Percentiles rank a stretch among this genome's conserved stretches.
These are phyloP conservation scores for Dryobota labecula DNA, from an alignment of 2,888 invertebrate genomes.

Conservation along the genomic window DNA sequence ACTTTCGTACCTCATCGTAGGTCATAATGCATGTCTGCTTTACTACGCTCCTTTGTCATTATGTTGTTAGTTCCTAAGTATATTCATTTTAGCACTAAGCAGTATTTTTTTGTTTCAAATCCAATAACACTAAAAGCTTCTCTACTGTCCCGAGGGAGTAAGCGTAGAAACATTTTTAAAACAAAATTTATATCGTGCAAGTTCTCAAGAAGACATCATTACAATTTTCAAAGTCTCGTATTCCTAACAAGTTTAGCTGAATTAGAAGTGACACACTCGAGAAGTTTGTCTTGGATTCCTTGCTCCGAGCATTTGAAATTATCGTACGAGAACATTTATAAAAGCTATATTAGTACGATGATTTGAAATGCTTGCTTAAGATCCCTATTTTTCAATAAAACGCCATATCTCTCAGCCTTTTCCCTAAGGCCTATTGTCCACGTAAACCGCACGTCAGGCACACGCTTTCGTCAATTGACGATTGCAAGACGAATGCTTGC, in stretches of 20 bases:
- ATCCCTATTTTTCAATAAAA: background rate
- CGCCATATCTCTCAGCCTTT: background rate
- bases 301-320: conserved; percentile 6
- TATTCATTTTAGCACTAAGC: conserved; percentile 1
- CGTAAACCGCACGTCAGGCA: too few relatives aligned
- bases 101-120: conserved; percentile 8
- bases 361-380: background rate
- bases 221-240: conserved; percentile 32
- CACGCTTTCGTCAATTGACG: too few relatives aligned
- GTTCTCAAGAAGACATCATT: conserved; percentile 39
- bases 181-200: conserved; percentile 30
- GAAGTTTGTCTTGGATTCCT: conserved; percentile 21
- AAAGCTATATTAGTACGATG: background rate
- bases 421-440: too few relatives aligned
- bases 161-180: conserved; percentile 31
- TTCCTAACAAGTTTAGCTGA: conserved; percentile 8
- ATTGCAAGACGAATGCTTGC: too few relatives aligned
- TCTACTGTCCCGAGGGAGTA: background rate
- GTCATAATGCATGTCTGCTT: background rate
- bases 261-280: conserved; percentile 34
- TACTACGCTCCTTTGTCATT: background rate
- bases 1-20: background rate
- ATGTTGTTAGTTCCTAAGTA: background rate
- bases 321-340: background rate
- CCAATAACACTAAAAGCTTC: conserved; percentile 13